Evolutionary conservation across 2,888 invertebrate genomes (phyloP).

Genomic region (Cheilosia grossa): DNA sequence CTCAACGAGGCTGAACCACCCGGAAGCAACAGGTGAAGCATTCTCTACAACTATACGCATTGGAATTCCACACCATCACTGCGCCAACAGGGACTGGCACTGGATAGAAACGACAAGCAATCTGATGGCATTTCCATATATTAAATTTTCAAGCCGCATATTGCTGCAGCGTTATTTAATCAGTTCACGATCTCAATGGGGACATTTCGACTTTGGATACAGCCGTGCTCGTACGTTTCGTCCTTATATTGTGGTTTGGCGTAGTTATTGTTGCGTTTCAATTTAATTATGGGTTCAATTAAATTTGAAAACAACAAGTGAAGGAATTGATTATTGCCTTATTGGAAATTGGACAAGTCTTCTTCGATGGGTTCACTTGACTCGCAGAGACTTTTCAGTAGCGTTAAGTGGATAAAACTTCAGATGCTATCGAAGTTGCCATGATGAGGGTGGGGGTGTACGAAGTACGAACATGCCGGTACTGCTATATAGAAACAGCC

Average conservation of each 20-base stretch:
- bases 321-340: too few relatives aligned
- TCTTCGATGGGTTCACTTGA: too few relatives aligned
- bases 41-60: slow-evolving; percentile 33
- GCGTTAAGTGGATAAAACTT: too few relatives aligned
- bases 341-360: too few relatives aligned
- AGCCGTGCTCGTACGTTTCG: neutral
- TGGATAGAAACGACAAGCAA: slow-evolving; percentile 39
- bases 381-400: too few relatives aligned
- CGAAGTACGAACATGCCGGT: too few relatives aligned
- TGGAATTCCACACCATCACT: slow-evolving; percentile 55
- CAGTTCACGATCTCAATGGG: slow-evolving; percentile 32
- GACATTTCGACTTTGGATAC: slow-evolving; percentile 43
- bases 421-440: too few relatives aligned
- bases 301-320: too few relatives aligned
- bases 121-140: slow-evolving; percentile 63
- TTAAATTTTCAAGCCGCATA: slow-evolving; percentile 55
- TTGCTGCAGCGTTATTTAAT: slow-evolving; percentile 53
- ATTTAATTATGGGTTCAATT: neutral
- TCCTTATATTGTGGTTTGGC: neutral
- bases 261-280: neutral
- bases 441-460: too few relatives aligned
- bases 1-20: slow-evolving; percentile 30
- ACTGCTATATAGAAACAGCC: too few relatives aligned
- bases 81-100: slow-evolving; percentile 15
- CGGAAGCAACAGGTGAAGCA: slow-evolving; percentile 64